Base-by-base conservation (phyloP, 2,888 invertebrate genomes). In the Drosophila barbarae region DNA sequence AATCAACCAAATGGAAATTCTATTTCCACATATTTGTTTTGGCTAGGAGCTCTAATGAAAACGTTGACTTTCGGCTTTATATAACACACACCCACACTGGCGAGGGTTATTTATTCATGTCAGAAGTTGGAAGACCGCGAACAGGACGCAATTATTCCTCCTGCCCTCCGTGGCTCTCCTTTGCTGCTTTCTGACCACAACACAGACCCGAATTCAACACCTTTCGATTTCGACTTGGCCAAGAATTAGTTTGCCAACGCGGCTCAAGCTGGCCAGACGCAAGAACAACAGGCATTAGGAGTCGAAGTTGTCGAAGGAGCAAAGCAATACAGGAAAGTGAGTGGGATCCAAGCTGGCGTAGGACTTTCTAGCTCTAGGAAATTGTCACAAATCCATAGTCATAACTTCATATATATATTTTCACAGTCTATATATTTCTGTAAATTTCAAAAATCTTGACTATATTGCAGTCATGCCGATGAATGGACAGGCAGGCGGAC, bases 401-500 rank as follows among this genome's bases (percentile, higher is more conserved):
- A 28, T 4, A 30, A 18, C 18, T 21, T 3, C 2, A 5, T n/a
- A 28, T 13, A 49, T 10, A 26, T 28, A 23, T 32, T 26, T n/a
- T 9, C 9, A n/a, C 15, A 44, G 1, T 50, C 28, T 15, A 35
- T 13, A 13, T 21, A 5, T 9, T 42, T 47, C 18, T 21, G 32
- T 5, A 46, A 30, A 7, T 9, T 12, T 2, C 15, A 18, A 7
- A 15, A 44, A 44, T 23, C 6, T 7, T 13, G 13, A 54, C 64
- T 39, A 42, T 87, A 26, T 87, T 88, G 21, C 80, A 89, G 89
- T 89, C 61, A 82, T 89, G 79, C 87, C 89, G 74, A 88, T 88
- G 89, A 88, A 88, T 77, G 88, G 88, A 71, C 87, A 88, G 61
- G 52, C 79, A 50, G 74, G 78, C 35, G 81, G 77, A 56, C 86